Conservation (phyloP, 2,888 invertebrate species). For the Heliconius cydno region DNA sequence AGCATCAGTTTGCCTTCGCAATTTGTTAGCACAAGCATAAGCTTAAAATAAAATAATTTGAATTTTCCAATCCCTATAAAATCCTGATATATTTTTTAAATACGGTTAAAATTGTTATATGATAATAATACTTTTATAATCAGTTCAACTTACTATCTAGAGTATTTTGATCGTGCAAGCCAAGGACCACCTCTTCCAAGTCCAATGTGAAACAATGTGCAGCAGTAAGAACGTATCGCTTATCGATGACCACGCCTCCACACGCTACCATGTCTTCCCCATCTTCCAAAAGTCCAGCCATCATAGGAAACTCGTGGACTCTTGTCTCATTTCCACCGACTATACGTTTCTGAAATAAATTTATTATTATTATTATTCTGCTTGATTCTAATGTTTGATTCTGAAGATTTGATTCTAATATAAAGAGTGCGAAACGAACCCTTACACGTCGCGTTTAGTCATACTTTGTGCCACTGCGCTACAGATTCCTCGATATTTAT, state of each 20-base stretch:
- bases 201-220: slow-evolving; percentile 81
- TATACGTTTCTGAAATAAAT: slow-evolving; percentile 68
- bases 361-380: background rate
- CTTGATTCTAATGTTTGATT: too few species aligned
- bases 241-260: slow-evolving; percentile 80
- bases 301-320: slow-evolving; percentile 70
- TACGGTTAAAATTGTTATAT: background rate
- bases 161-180: slow-evolving; percentile 74
- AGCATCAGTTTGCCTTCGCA: background rate
- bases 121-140: background rate
- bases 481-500: too few species aligned
- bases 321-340: slow-evolving; percentile 70
- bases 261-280: slow-evolving; percentile 77
- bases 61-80: too few species aligned
- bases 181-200: slow-evolving; percentile 60
- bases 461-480: too few species aligned
- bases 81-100: too few species aligned
- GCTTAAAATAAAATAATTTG: background rate
- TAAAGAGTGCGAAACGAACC: too few species aligned
- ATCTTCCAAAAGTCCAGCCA: slow-evolving; percentile 60
- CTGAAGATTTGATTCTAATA: too few species aligned
- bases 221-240: slow-evolving; percentile 76
- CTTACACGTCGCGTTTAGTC: too few species aligned
- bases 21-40: too few species aligned
- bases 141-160: slow-evolving; percentile 65